Percentiles rank a stretch among this genome's conserved stretches.
Evolutionary conservation across 2,797 vertebrate genomes (phyloP).

Genomic region (Holocentrus rufus): DNA sequence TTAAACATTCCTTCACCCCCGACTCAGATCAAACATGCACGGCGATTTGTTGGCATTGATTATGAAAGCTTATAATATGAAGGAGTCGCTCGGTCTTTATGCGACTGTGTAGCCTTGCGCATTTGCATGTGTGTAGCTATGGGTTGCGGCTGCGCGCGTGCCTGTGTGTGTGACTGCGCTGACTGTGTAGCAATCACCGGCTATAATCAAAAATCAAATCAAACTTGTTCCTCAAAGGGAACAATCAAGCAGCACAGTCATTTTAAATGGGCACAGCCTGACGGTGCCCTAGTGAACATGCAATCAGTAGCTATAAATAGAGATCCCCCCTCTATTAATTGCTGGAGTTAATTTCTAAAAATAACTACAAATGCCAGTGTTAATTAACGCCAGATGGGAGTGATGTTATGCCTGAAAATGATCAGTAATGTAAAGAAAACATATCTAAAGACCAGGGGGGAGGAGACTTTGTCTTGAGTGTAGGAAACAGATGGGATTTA

Average conservation of each 20-base stretch:
- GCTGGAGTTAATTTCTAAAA: slow-evolving; percentile 56
- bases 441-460: background rate
- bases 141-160: background rate
- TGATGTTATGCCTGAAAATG: slow-evolving; percentile 19
- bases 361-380: slow-evolving; percentile 40
- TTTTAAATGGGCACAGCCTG: slow-evolving; percentile 26
- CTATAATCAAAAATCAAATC: slow-evolving; percentile 59
- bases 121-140: background rate
- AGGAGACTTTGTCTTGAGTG: background rate
- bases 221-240: slow-evolving; percentile 47
- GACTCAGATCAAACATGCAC: slow-evolving; percentile 32
- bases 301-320: slow-evolving; percentile 68
- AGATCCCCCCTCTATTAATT: slow-evolving; percentile 29
- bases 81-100: background rate
- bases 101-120: background rate
- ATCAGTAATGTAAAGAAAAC: slow-evolving; percentile 1
- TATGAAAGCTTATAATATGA: slow-evolving; percentile 41
- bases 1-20: slow-evolving; percentile 47
- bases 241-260: slow-evolving; percentile 52
- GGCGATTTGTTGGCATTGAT: slow-evolving; percentile 36
- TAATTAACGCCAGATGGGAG: slow-evolving; percentile 39
- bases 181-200: slow-evolving; percentile 50
- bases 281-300: slow-evolving; percentile 49
- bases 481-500: background rate
- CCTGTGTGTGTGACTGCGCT: background rate